A percentile compares a stretch with the other conserved stretches of the same genome.
phyloP scores from a whole-genome alignment of 2,888 invertebrate species.

The Pemphredon lugubris region DNA sequence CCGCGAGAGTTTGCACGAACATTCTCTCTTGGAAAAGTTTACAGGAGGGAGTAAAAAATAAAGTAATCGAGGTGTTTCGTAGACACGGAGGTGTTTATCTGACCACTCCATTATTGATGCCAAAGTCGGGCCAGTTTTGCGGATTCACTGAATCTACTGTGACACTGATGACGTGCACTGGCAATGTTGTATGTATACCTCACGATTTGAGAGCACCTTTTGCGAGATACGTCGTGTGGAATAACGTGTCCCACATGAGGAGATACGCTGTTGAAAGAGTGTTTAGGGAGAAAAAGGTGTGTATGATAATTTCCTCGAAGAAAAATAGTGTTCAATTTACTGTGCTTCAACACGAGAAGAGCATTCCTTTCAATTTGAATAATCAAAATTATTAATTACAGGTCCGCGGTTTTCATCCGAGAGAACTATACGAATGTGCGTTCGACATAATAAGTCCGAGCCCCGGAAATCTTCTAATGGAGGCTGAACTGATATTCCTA shows the following conservation, averaged over 20 bases:
- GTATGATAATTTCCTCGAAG: conserved; percentile 51
- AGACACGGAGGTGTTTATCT: conserved; percentile 91
- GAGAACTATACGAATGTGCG: conserved; percentile 94
- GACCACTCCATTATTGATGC: conserved; percentile 90
- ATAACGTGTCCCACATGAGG: conserved; percentile 89
- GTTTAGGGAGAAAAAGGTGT: conserved; percentile 90
- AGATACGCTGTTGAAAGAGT: conserved; percentile 94
- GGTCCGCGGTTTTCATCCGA: conserved; percentile 90
- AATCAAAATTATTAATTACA: too few relatives aligned
- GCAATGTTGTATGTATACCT: conserved; percentile 92
- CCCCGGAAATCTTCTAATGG: conserved; percentile 88
- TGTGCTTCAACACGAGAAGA: too few relatives aligned
- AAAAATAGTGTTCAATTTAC: neutral
- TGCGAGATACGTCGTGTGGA: conserved; percentile 91
- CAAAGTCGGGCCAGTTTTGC: conserved; percentile 84
- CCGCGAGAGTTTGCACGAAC: conserved; percentile 70
- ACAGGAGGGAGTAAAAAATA: conserved; percentile 78
- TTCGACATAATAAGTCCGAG: conserved; percentile 95
- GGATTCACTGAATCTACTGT: conserved; percentile 86
- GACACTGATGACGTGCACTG: conserved; percentile 92
- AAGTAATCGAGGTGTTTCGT: conserved; percentile 85
- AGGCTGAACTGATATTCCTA: conserved; percentile 92
- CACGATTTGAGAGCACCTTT: conserved; percentile 91
- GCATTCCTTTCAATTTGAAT: too few relatives aligned
- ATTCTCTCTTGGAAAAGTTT: conserved; percentile 64